Percentiles rank a stretch among this genome's conserved stretches.
Conservation (phyloP, 1,140 invertebrate species). For the Hylaeus volcanicus region DNA sequence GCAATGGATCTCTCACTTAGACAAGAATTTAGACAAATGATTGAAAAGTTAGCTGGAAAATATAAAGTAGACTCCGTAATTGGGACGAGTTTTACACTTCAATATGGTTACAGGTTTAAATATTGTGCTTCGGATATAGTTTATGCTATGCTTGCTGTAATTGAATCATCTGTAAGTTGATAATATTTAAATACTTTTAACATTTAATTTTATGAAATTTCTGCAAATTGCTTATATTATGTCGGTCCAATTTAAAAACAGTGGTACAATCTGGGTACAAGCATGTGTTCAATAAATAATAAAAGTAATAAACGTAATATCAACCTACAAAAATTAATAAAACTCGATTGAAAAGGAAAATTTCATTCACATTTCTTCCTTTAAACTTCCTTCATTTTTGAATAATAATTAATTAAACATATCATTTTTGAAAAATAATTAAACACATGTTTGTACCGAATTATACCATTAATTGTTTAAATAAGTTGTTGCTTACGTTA, state of each 20-base stretch:
- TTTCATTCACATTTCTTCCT: too few species aligned
- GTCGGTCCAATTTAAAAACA: too few species aligned
- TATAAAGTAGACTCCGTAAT: conserved; percentile 89
- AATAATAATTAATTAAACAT: too few species aligned
- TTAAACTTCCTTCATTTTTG: too few species aligned
- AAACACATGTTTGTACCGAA: neutral
- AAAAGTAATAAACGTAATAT: too few species aligned
- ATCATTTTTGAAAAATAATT: too few species aligned
- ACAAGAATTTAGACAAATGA: conserved; percentile 87
- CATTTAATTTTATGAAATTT: neutral
- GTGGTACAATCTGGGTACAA: too few species aligned
- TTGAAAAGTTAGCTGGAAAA: conserved; percentile 89
- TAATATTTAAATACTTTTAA: conserved; percentile 14
- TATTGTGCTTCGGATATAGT: conserved; percentile 92
- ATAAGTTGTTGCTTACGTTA: neutral
- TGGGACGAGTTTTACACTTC: conserved; percentile 88
- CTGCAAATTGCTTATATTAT: too few species aligned
- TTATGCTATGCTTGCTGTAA: conserved; percentile 88
- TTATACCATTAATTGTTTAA: too few species aligned
- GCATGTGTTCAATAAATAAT: too few species aligned
- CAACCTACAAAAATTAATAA: too few species aligned
- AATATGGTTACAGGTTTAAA: conserved; percentile 90
- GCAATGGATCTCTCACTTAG: conserved; percentile 94
- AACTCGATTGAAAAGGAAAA: too few species aligned
- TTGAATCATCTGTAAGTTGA: conserved; percentile 87